Evolutionary conservation across 1,140 invertebrate genomes (phyloP), one percentile per base, ranked within the genome.

Genomic region (Chlorops oryzae): DNA sequence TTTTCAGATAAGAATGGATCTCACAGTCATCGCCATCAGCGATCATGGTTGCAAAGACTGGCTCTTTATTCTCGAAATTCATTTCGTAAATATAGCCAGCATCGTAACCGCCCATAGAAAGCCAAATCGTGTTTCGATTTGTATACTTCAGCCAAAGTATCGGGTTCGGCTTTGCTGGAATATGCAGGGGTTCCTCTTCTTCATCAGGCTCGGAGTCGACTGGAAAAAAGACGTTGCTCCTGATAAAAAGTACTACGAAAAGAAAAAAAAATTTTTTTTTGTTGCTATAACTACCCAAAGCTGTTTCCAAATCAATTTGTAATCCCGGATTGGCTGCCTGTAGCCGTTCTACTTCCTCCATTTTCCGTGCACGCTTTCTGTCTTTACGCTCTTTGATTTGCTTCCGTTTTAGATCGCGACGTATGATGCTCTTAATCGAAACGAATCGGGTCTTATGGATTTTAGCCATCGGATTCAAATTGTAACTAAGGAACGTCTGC

Each of bases 61-160:
- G 76, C 39, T 59, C 70, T 2, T 72, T 25, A 34, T 74, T 58
- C 5, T 73, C 73, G 18, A 73, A 72, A 5, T 72, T 58, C 66
- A 78, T 83, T 70, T 88, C 82, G 57, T 89, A 89, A 46, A 87
- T 73, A 59, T 85, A 88, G 34, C 86, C 86, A 21, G 83, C 79
- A 73, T 88, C 86, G 67, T 80, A 87, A 17, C 79, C 85, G 13
- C 74, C 79, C 75, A 84, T 76, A 2, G 78, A 79, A 1, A 84
- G 52, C 77, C 79, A 79, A 22, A 84, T 65, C 5, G 73, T 77
- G 21, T 75, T 55, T 13, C 66, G 54, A 3, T 21, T 32, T 0
- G 74, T 77, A 49, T 80, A 80, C 42, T 76, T 62, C 24, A 76
- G 61, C 59, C 75, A 74, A 21, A 79, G 62, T 37, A 83, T 69